Percentiles rank a stretch among this genome's conserved stretches.
These are phyloP conservation scores for Lasioglossum calceatum DNA, from an alignment of 2,888 invertebrate species.

Conservation along the genomic window DNA sequence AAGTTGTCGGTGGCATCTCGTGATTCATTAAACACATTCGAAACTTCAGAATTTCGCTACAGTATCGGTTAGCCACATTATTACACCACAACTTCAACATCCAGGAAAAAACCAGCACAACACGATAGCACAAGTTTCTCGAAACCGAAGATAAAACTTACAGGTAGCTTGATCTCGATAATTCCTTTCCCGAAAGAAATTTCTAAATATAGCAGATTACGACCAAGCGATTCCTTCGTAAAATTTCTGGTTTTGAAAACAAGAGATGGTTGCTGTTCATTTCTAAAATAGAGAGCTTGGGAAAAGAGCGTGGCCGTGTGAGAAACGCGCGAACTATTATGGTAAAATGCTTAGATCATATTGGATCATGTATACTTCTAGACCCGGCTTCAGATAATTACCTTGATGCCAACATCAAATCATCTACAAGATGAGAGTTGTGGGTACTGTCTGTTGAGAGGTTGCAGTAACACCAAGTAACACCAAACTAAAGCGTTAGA, in stretches of 20 bases:
- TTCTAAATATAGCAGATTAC: slow-evolving; percentile 34
- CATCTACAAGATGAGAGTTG: too few species aligned
- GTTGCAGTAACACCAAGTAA: too few species aligned
- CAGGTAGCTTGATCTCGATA: background rate
- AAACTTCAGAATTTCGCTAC: slow-evolving; percentile 28
- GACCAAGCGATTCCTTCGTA: slow-evolving; percentile 48
- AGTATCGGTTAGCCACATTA: slow-evolving; percentile 43
- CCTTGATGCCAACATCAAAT: too few species aligned
- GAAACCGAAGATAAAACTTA: background rate
- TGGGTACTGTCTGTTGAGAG: too few species aligned
- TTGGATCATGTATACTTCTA: too few species aligned
- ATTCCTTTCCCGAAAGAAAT: background rate
- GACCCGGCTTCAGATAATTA: too few species aligned
- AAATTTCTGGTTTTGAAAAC: slow-evolving; percentile 60
- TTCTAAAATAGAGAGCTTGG: slow-evolving; percentile 69
- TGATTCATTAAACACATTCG: slow-evolving; percentile 30
- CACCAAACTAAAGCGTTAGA: too few species aligned
- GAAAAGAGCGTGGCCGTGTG: slow-evolving; percentile 66
- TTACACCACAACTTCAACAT: slow-evolving; percentile 6
- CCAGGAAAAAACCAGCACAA: background rate
- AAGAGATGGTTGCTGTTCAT: slow-evolving; percentile 55
- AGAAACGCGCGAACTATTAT: slow-evolving; percentile 58
- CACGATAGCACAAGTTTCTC: background rate
- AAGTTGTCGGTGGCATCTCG: background rate
- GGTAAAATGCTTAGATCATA: background rate